Evolutionary conservation across 2,797 vertebrate genomes (phyloP).

Genomic region (Scyliorhinus canicula): DNA sequence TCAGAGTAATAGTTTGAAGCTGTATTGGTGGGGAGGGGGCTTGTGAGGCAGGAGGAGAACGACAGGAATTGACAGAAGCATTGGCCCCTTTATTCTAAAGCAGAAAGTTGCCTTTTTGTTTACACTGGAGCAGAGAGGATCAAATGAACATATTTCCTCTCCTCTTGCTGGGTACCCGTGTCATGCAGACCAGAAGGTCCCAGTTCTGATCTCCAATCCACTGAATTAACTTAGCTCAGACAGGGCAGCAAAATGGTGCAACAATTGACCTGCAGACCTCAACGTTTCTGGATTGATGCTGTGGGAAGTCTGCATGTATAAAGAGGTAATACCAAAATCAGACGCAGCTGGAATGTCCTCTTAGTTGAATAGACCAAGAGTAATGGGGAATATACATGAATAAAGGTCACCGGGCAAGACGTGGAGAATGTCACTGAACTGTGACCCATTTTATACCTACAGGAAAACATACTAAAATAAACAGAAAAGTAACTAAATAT

Average conservation of each 20-base stretch:
- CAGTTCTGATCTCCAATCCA: not conserved
- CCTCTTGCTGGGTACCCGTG: not conserved
- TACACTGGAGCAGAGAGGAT: not conserved
- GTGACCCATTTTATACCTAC: not conserved
- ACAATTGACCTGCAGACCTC: not conserved
- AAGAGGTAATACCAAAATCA: not conserved
- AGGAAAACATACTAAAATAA: not conserved
- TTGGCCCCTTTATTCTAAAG: too few relatives aligned
- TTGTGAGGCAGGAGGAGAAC: not conserved
- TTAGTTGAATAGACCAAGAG: not conserved
- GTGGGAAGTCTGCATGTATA: not conserved
- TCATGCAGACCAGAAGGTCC: not conserved
- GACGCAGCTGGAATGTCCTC: not conserved
- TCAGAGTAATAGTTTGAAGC: not conserved
- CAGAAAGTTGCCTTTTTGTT: not conserved
- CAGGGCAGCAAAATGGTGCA: not conserved
- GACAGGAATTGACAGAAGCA: not conserved
- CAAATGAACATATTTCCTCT: not conserved
- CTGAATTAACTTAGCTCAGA: not conserved
- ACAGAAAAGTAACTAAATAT: not conserved
- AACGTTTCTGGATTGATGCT: not conserved
- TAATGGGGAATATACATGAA: not conserved
- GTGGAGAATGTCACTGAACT: not conserved
- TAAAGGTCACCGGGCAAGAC: not conserved
- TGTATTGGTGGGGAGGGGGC: not conserved